Evolutionary conservation across 2,888 invertebrate species (phyloP).

Genomic region (Tineola bisselliella): DNA sequence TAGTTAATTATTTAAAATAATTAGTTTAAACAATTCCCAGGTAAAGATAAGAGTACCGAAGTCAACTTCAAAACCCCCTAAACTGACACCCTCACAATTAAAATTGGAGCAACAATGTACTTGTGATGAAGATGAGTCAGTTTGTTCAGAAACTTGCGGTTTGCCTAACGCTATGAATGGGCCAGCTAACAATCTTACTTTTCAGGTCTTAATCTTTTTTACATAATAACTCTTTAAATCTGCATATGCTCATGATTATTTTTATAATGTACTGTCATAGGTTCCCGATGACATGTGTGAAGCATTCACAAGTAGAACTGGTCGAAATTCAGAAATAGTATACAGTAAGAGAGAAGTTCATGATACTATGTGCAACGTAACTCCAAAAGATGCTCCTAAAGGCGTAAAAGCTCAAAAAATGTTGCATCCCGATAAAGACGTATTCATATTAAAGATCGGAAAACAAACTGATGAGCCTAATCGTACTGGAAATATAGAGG

Average conservation of each 20-base stretch:
- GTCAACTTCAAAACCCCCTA: conserved; percentile 54
- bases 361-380: conserved; percentile 45
- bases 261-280: conserved; percentile 23
- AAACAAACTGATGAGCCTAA: conserved; percentile 72
- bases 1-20: too few relatives aligned
- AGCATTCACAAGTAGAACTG: conserved; percentile 40
- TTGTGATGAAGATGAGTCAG: conserved; percentile 47
- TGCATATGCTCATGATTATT: too few relatives aligned
- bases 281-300: conserved; percentile 58
- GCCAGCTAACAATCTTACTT: conserved; percentile 35
- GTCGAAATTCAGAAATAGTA: conserved; percentile 43
- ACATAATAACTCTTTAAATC: background rate
- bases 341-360: conserved; percentile 41
- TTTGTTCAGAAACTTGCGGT: conserved; percentile 49
- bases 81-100: conserved; percentile 45
- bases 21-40: conserved; percentile 21
- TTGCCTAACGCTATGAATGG: conserved; percentile 22
- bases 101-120: conserved; percentile 51
- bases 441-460: conserved; percentile 77
- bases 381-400: conserved; percentile 58
- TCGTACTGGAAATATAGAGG: conserved; percentile 73
- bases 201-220: conserved; percentile 32
- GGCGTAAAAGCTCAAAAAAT: conserved; percentile 68
- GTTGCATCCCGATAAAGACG: conserved; percentile 74
- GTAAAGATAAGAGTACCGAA: conserved; percentile 72